Evolutionary conservation across 1,140 invertebrate species (phyloP), one percentile per base, ranked within the genome.

Genomic region (Panagrolaimus sp.): DNA sequence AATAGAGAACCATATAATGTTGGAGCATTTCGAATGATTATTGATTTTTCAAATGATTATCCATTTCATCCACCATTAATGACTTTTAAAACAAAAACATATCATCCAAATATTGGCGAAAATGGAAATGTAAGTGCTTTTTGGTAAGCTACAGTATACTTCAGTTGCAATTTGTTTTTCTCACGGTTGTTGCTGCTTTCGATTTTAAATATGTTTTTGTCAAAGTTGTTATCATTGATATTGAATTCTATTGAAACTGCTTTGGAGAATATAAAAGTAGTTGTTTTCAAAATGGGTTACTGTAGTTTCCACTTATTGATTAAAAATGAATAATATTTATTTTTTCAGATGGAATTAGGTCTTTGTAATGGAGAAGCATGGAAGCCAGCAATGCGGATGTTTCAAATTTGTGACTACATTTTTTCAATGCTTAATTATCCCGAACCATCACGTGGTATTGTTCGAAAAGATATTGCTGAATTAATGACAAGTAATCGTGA

Each of bases 21-120:
- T 16, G 51, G 51, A 9, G 51, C 51, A 9, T 57, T 20, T 57
- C 51, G 51, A 25, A 20, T 57, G 9, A 20, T 57, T 13, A 16
- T 57, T 27, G 51, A 57, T 27, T 57, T 57, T 27, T 16, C 51
- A 27, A 13, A 20, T 14, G 51, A 57, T 2, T 57, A 57, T 27
- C 51, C 51, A 20, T 57, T 57, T 27, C 51, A 16, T 25, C 20
- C 51, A 13, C 51, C 51, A 23, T 20, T 11, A 11, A 11, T 57
- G 3, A 57, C 20, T 14, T 57, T 57, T 57, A 27, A 25, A 20
- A 57, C 51, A 13, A 20, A 27, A 27, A 25, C 20, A n/a, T 27
- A 57, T 57, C 51, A 57, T 57, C 51, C 51, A 20, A 57, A 57
- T 57, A 27, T 57, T 57, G 51, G 51, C 9, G 51, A 57, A 57